These are phyloP conservation scores for Drosophila borborema DNA, from an alignment of 2,888 invertebrate species.

Conservation along the genomic window DNA sequence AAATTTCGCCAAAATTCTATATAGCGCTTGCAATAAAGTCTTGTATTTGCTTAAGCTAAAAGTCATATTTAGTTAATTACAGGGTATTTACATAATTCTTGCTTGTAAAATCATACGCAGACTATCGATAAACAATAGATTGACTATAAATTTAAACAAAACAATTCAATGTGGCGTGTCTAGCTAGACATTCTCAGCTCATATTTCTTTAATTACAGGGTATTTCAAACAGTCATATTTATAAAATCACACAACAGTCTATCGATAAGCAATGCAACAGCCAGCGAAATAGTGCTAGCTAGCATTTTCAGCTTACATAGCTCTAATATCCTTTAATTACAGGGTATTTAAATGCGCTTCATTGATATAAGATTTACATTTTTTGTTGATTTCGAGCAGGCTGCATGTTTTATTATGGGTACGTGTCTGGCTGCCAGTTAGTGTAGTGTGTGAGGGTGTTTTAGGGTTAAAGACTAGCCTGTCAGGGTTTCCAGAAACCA, in stretches of 20 bases:
- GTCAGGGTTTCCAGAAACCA: conserved; percentile 33
- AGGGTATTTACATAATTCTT: neutral
- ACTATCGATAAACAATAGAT: neutral
- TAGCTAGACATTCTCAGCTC: neutral
- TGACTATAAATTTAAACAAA: neutral
- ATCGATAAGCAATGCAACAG: neutral
- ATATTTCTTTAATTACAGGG: conserved; percentile 1
- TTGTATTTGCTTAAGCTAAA: no score
- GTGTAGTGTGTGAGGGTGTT: conserved; percentile 54
- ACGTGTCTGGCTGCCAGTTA: conserved; percentile 57
- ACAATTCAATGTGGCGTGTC: no score
- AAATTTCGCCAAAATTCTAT: no score
- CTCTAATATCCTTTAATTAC: neutral
- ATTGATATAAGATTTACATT: no score
- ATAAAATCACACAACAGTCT: neutral
- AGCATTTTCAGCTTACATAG: neutral
- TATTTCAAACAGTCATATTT: neutral
- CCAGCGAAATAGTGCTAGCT: neutral
- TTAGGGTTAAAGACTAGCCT: conserved; percentile 53
- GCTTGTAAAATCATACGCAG: neutral
- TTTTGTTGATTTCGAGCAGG: conserved; percentile 21
- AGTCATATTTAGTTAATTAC: neutral
- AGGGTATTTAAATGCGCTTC: conserved; percentile 20
- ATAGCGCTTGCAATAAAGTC: no score
- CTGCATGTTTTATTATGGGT: conserved; percentile 62